phyloP scores from a whole-genome alignment of 1,140 invertebrate genomes.

The Aphidius gifuensis region DNA sequence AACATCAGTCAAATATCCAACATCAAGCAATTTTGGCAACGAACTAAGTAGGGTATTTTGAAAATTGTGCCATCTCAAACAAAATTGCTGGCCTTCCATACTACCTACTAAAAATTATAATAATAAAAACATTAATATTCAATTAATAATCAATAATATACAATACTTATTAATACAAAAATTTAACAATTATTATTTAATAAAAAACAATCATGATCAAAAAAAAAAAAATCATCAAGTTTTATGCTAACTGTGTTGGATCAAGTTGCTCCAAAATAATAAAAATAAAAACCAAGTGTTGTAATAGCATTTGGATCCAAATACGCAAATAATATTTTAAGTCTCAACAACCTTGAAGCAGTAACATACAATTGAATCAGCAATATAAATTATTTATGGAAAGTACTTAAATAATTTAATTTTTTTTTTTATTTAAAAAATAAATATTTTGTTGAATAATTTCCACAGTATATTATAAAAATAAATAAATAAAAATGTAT shows the following conservation, averaged over 20 bases:
- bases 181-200: neutral
- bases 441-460: no score
- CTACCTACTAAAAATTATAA: conserved; percentile 27
- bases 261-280: no score
- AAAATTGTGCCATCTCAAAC: conserved; percentile 76
- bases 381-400: no score
- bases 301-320: neutral
- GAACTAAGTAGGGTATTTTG: conserved; percentile 78
- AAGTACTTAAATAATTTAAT: no score
- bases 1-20: conserved; percentile 85
- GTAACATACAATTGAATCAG: no score
- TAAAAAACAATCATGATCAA: no score
- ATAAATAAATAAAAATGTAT: no score
- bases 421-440: no score
- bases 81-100: conserved; percentile 66
- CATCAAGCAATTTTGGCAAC: conserved; percentile 76
- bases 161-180: neutral
- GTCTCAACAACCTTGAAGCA: neutral
- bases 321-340: neutral
- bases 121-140: conserved; percentile 2
- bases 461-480: no score
- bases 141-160: neutral
- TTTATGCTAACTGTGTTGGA: no score
- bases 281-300: no score
- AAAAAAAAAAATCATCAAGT: neutral